Evolutionary conservation across 2,888 invertebrate species (phyloP), one percentile per base, ranked within the genome.

Genomic region (Orthosia incerta): DNA sequence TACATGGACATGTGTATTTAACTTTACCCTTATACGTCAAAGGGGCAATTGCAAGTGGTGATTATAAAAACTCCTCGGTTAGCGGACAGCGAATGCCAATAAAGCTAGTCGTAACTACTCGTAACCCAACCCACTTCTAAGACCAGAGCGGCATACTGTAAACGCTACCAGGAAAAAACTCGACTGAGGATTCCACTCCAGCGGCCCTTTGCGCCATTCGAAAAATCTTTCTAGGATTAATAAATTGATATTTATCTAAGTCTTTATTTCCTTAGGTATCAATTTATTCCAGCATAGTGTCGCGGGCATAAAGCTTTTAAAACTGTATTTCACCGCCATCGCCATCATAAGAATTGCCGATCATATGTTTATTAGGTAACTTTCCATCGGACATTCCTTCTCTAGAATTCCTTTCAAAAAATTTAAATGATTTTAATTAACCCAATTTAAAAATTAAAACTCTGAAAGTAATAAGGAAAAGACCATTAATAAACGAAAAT

Each of bases 101-200:
- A 92, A 93, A 91, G 88, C 89, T 90, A 89, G 90, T 87, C 87
- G 92, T 92, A 93, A 93, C 89, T 90, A 89, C 90, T 87, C 87
- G 92, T 92, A 93, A 93, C 89, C 89, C 88, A 89, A 89, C 89
- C 91, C 88, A 90, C 86, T 90, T 91, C 89, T 90, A 89, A 90
- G 84, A 85, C 88, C 86, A 89, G 85, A 89, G 89, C 89, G 86
- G 90, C 89, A 89, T 89, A 83, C 90, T 90, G 90, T 94, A 94
- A 94, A 94, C 90, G 92, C 91, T 91, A 90, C 92, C 87, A 88
- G 88, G 90, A 89, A 93, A 93, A 93, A 94, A 93, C 92, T 90
- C 87, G 87, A 89, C 87, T 88, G 79, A 85, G 86, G 88, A 92
- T 91, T 91, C 89, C 91, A 86, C 87, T 90, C 76, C 70, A 66